A percentile compares a stretch with the other conserved stretches of the same genome.
phyloP scores from a whole-genome alignment of 2,113 vertebrate genomes.

The Seriola rivoliana region DNA sequence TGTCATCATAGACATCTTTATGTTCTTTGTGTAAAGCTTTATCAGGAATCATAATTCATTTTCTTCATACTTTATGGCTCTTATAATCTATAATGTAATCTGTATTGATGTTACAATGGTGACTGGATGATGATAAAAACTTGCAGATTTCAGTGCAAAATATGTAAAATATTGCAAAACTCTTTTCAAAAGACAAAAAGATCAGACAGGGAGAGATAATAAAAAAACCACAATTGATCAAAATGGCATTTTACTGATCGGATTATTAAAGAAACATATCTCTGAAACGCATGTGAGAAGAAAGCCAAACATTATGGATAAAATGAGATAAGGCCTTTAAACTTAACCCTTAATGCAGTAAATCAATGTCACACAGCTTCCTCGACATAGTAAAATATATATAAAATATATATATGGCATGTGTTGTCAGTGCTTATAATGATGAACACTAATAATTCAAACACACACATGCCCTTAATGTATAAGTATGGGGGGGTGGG shows the following conservation, averaged over 20 bases:
- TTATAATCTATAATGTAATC: slow-evolving; percentile 4
- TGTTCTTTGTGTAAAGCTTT: neutral
- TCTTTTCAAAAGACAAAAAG: slow-evolving; percentile 8
- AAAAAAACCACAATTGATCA: slow-evolving; percentile 36
- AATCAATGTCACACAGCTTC: slow-evolving; percentile 42
- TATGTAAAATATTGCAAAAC: neutral
- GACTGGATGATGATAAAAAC: neutral
- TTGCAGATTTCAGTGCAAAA: neutral
- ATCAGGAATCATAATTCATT: neutral
- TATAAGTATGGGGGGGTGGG: slow-evolving; percentile 7
- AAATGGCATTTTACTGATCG: slow-evolving; percentile 23
- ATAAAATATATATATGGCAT: neutral
- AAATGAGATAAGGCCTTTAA: slow-evolving; percentile 52
- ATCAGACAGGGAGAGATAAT: neutral
- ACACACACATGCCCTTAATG: slow-evolving; percentile 28
- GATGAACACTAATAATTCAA: slow-evolving; percentile 45
- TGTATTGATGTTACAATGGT: slow-evolving; percentile 6
- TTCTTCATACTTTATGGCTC: neutral
- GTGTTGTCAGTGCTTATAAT: slow-evolving; percentile 36
- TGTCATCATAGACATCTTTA: neutral
- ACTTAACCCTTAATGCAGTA: slow-evolving; percentile 26
- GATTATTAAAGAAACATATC: slow-evolving; percentile 27
- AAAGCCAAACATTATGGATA: slow-evolving; percentile 45
- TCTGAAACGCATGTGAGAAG: slow-evolving; percentile 9
- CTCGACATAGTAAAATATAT: slow-evolving; percentile 30